These are phyloP conservation scores for Puntigrus tetrazona DNA, from an alignment of 2,113 vertebrate genomes.

Conservation along the genomic window DNA sequence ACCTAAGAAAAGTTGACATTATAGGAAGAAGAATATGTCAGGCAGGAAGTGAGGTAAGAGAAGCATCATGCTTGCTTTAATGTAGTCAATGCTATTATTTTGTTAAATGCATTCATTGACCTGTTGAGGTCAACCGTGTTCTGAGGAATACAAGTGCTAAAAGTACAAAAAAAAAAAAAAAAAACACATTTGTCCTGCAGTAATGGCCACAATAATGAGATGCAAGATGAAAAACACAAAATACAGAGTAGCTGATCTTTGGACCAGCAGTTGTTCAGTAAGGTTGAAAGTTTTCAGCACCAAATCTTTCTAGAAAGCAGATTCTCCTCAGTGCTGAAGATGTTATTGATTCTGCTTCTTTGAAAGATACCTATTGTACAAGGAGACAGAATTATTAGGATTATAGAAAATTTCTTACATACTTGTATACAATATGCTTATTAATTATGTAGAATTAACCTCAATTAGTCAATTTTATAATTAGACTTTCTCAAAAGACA, in stretches of 20 bases:
- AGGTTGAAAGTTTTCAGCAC: constrained; percentile 77
- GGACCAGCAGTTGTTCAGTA: constrained; percentile 60
- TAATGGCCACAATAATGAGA: background rate
- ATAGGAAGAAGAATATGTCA: background rate
- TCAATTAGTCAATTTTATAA: background rate
- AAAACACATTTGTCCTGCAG: background rate
- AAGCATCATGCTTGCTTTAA: constrained; percentile 16
- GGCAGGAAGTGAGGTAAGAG: background rate
- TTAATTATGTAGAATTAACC: background rate
- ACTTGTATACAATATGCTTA: background rate
- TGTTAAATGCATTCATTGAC: constrained; percentile 17
- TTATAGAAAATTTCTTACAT: background rate
- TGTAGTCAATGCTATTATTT: constrained; percentile 13
- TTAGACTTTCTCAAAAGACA: background rate
- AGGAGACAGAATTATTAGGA: constrained; percentile 28
- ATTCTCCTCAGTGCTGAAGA: constrained; percentile 61
- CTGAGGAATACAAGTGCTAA: background rate
- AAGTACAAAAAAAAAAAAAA: no score
- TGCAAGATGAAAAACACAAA: background rate
- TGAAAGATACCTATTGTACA: constrained; percentile 87
- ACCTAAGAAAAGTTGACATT: background rate
- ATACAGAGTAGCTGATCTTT: background rate
- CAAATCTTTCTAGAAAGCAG: constrained; percentile 68
- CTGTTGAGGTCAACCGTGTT: constrained; percentile 5
- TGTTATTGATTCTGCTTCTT: constrained; percentile 92